Base-by-base conservation (phyloP, 2,888 invertebrate species). In the Hirtodrosophila histrioides region DNA sequence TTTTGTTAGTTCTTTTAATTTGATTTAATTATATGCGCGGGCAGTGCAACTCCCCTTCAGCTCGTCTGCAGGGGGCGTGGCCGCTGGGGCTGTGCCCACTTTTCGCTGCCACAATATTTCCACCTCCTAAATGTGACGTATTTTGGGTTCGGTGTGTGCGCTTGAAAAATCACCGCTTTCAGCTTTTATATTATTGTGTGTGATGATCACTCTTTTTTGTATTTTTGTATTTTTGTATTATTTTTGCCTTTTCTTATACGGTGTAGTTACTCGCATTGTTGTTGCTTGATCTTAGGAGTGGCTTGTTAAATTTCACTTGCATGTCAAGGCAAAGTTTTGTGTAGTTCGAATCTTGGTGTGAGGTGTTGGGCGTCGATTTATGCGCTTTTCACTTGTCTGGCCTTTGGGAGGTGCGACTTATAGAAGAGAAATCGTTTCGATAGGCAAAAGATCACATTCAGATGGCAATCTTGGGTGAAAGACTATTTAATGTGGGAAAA, bases 231-330 rank as follows among this genome's bases (percentile, higher is more conserved):
- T 40, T 35, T 6, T 41, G n/a, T n/a, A n/a, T n/a, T n/a, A n/a
- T n/a, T n/a, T n/a, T 50, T 31, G 11, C 11, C 9, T 39, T 44
- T 39, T 23, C 8, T 44, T 48, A 29, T 9, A 1, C 17, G 17
- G 1, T 41, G 17, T 17, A 33, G 40, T 24, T 56, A 56, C 33
- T 67, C 36, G 43, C 46, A 69, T 82, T 75, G 74, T 61, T 75
- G 74, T 58, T 74, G 77, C 9, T 57, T 66, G 67, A 73, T 77
- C 62, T 69, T 66, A 85, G 84, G 84, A 85, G 84, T 87, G 84
- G 85, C 84, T 85, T 74, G 87, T 85, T 87, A 87, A 85, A 85
- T 85, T 85, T 85, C 84, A 85, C 84, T 84, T 85, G 87, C 79
- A 78, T 78, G 86, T 86, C 78, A 79, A 76, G 73, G 55, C 79